Conservation (phyloP, 2,888 invertebrate genomes). For the Thumatha senex region DNA sequence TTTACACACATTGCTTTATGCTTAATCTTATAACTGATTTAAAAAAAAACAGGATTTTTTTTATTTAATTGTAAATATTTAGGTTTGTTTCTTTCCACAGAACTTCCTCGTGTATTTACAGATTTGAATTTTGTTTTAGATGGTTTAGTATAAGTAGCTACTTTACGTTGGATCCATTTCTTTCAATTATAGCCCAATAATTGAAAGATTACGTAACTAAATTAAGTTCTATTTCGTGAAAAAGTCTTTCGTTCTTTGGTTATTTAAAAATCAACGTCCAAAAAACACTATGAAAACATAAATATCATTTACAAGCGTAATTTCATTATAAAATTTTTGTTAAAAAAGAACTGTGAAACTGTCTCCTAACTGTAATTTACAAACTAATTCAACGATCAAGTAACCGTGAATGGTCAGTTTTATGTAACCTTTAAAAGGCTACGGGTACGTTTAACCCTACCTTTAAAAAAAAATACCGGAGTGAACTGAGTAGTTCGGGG, state of each 20-base stretch:
- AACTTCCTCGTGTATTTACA: too few relatives aligned
- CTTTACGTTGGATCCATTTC: too few relatives aligned
- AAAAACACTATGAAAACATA: not conserved
- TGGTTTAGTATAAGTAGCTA: too few relatives aligned
- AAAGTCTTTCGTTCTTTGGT: not conserved
- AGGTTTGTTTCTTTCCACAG: too few relatives aligned
- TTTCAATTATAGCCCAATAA: too few relatives aligned
- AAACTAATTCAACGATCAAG: conserved; percentile 72
- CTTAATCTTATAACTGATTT: too few relatives aligned
- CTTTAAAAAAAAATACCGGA: conserved; percentile 73
- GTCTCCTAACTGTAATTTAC: conserved; percentile 73
- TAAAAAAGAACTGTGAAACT: conserved; percentile 55
- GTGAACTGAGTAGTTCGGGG: conserved; percentile 69
- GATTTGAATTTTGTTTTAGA: too few relatives aligned
- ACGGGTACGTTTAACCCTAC: conserved; percentile 69
- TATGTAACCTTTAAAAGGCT: conserved; percentile 66
- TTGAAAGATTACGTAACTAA: too few relatives aligned
- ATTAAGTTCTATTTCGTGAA: not conserved
- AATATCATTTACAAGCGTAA: conserved; percentile 26
- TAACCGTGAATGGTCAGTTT: conserved; percentile 75
- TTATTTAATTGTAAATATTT: too few relatives aligned
- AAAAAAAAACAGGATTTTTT: too few relatives aligned
- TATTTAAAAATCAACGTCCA: not conserved
- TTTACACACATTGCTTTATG: too few relatives aligned
- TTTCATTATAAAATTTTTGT: conserved; percentile 30